phyloP scores from a whole-genome alignment of 2,888 invertebrate genomes.

The Ochropleura leucogaster region DNA sequence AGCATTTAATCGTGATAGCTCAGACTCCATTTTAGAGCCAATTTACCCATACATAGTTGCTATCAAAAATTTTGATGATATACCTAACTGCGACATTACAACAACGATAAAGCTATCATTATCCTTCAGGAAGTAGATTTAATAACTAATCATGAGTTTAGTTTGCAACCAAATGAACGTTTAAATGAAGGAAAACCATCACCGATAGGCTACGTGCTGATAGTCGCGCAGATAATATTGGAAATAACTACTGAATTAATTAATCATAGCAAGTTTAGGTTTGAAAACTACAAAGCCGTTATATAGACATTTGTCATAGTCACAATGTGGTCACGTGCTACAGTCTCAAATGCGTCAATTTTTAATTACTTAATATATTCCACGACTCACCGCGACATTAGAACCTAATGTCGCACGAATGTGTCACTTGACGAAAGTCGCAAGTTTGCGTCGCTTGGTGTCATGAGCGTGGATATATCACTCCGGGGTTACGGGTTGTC shows the following conservation, averaged over 20 bases:
- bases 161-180: constrained; percentile 28
- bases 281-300: background rate
- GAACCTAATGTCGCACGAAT: background rate
- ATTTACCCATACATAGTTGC: background rate
- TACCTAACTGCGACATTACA: constrained; percentile 13
- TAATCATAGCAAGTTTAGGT: background rate
- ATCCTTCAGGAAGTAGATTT: constrained; percentile 26
- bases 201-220: constrained; percentile 35
- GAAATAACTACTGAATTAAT: background rate
- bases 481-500: too few species aligned
- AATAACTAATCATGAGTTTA: constrained; percentile 26
- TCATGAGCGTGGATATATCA: background rate
- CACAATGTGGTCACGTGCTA: background rate
- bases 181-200: constrained; percentile 40
- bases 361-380: background rate
- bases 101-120: constrained; percentile 5
- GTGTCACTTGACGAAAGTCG: background rate
- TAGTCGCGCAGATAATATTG: constrained; percentile 4
- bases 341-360: background rate
- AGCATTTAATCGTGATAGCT: background rate
- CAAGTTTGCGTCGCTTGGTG: background rate
- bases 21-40: background rate
- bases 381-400: background rate
- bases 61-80: background rate
- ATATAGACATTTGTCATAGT: background rate